Conservation (phyloP, 1,140 invertebrate genomes). For the Euglossa dilemma region DNA sequence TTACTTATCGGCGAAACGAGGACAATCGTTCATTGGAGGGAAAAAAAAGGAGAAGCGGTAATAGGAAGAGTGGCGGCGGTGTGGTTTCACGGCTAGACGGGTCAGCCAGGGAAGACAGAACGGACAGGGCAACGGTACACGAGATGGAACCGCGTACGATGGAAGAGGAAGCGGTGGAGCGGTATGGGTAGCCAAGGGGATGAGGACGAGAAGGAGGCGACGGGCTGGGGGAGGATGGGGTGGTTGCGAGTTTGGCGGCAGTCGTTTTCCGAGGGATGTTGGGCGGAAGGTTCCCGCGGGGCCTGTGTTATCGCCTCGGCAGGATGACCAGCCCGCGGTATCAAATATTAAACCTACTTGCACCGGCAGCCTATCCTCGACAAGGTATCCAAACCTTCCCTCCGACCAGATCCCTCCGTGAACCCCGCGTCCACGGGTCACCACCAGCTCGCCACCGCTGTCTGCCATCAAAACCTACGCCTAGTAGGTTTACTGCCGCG, state of each 20-base stretch:
- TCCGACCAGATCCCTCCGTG: constrained; percentile 46
- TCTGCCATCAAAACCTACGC: constrained; percentile 68
- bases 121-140: constrained; percentile 35
- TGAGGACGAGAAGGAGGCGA: neutral
- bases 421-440: constrained; percentile 45
- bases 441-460: constrained; percentile 55
- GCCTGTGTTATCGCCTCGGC: constrained; percentile 82
- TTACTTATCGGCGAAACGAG: neutral
- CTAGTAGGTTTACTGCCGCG: constrained; percentile 57
- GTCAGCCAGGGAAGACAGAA: constrained; percentile 17
- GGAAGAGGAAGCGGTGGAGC: constrained; percentile 31
- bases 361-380: constrained; percentile 74
- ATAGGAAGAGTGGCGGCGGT: constrained; percentile 23
- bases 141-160: constrained; percentile 47
- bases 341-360: constrained; percentile 83
- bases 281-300: constrained; percentile 81
- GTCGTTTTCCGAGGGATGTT: constrained; percentile 78
- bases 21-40: neutral
- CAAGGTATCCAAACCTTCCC: constrained; percentile 70
- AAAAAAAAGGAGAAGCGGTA: neutral
- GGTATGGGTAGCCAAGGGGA: neutral
- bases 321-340: constrained; percentile 82
- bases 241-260: constrained; percentile 62
- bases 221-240: constrained; percentile 3
- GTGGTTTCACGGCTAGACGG: constrained; percentile 20